A percentile compares a stretch with the other conserved stretches of the same genome.
Conservation (phyloP, 2,888 invertebrate genomes). For the Volucella bombylans region DNA sequence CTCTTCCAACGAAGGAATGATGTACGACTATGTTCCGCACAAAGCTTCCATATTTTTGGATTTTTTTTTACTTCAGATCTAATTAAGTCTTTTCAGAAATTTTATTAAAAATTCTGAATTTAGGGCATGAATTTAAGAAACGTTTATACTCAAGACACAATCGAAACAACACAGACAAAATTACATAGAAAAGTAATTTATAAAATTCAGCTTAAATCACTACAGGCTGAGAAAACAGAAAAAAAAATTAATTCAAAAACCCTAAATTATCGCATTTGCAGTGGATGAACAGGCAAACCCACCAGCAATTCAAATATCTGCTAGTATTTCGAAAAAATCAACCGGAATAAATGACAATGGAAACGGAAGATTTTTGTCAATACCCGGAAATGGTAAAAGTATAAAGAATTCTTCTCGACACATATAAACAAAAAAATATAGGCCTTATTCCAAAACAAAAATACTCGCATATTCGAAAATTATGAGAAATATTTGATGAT, state of each 20-base stretch:
- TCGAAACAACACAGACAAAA: no score
- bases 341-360: conserved; percentile 78
- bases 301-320: conserved; percentile 79
- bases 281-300: conserved; percentile 81
- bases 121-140: no score
- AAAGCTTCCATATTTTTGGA: no score
- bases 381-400: conserved; percentile 80
- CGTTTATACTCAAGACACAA: no score
- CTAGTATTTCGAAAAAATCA: conserved; percentile 74
- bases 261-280: conserved; percentile 77
- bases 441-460: conserved; percentile 29
- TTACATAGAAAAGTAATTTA: not conserved
- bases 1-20: no score
- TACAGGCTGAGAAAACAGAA: not conserved
- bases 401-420: conserved; percentile 22
- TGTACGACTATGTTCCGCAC: no score
- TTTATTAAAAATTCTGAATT: no score
- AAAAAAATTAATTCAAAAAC: conserved; percentile 18
- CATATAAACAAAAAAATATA: conserved; percentile 18
- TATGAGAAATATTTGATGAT: conserved; percentile 2
- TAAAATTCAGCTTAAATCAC: conserved; percentile 9
- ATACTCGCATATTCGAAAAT: conserved; percentile 17
- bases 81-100: no score
- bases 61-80: no score
- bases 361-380: conserved; percentile 81